phyloP scores from a whole-genome alignment of 1,140 invertebrate genomes.

The Conopomorpha cramerella region DNA sequence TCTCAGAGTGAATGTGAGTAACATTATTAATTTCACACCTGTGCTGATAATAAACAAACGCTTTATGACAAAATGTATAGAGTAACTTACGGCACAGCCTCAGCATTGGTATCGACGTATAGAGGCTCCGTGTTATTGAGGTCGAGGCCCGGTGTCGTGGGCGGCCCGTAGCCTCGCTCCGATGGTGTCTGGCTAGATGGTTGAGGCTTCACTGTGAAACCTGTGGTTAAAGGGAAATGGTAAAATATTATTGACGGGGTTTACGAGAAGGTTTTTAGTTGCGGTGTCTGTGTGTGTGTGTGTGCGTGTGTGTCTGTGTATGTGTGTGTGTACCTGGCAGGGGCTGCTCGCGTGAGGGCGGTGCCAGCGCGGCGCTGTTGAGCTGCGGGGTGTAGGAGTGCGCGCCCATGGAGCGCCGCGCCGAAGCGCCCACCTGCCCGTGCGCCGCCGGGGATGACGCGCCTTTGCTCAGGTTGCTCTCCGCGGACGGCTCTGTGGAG shows the following conservation, averaged over 20 bases:
- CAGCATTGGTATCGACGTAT: conserved; percentile 85
- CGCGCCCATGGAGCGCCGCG: conserved; percentile 62
- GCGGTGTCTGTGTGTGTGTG: background rate
- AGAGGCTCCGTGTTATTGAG: conserved; percentile 69
- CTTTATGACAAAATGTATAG: background rate
- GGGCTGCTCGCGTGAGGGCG: conserved; percentile 44
- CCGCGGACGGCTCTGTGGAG: too few species aligned
- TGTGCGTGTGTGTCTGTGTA: background rate
- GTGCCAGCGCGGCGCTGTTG: conserved; percentile 46
- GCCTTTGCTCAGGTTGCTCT: too few species aligned
- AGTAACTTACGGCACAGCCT: conserved; percentile 78
- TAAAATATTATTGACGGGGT: too few species aligned
- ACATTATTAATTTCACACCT: too few species aligned
- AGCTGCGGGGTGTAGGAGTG: conserved; percentile 55
- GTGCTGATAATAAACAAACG: too few species aligned
- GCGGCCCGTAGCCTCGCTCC: conserved; percentile 40
- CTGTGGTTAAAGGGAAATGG: too few species aligned
- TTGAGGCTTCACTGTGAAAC: conserved; percentile 43
- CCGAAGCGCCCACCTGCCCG: conserved; percentile 67
- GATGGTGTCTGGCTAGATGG: conserved; percentile 35
- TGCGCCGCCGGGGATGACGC: conserved; percentile 73
- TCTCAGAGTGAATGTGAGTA: too few species aligned
- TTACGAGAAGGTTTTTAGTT: too few species aligned
- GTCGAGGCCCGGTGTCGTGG: conserved; percentile 45
- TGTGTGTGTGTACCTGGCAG: conserved; percentile 15